Evolutionary conservation across 2,888 invertebrate genomes (phyloP), one percentile per base, ranked within the genome.

Genomic region (Tipula confusa): DNA sequence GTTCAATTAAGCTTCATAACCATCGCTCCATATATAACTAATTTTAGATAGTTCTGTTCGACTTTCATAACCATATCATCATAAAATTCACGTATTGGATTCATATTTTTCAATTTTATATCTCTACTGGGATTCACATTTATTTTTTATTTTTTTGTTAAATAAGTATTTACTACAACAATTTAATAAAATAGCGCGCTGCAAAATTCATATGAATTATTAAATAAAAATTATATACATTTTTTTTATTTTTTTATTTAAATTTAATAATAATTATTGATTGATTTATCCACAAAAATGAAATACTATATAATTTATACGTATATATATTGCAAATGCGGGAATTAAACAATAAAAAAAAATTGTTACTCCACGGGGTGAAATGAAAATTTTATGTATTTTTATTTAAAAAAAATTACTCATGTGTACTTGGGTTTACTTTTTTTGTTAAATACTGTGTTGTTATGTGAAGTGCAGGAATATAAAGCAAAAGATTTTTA

Each of bases 221-320:
- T 64, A 64, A 64, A 64, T 64, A 64, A 24, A 64, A 64, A 64
- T 64, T 64, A 18, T 64, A n/a, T 24, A 6, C n/a, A 15, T 64
- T 64, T 64, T 18, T 43, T 43, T n/a, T n/a, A n/a, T n/a, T n/a
- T 64, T 64, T 5, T 64, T 64, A 64, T 64, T 64, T 64, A 64
- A 64, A 64, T 64, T 64, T 64, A 64, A 64, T 64, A 64, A 64
- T 64, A 64, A 64, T 64, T 64, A 64, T 64, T 64, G 64, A 64
- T 64, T 64, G 64, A 64, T 64, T 64, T 64, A 64, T 64, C 24
- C 64, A 64, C 24, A 64, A 64, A 64, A 64, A 64, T 64, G 64
- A 64, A 24, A 24, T 64, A 24, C 64, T 64, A 64, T 64, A 64
- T 64, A 64, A 64, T 64, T 43, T 43, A 43, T 43, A 43, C 15